Evolutionary conservation across 2,888 invertebrate genomes (phyloP).

Genomic region (Nomada goodeniana): DNA sequence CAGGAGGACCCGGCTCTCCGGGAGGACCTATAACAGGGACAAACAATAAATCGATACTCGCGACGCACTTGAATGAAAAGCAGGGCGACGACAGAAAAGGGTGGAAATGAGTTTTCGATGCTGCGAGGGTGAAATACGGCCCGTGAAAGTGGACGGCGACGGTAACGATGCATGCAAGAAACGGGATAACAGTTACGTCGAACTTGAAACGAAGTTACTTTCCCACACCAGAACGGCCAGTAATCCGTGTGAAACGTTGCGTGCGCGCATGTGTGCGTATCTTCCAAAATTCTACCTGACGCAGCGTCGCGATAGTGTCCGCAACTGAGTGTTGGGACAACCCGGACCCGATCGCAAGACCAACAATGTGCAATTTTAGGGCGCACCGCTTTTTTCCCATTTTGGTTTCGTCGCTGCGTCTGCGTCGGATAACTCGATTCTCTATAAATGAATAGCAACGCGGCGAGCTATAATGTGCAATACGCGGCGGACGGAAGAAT

Average conservation of each 20-base stretch:
- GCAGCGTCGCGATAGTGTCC: too few relatives aligned
- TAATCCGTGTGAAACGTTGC: constrained; percentile 10
- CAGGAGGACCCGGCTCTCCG: constrained; percentile 93
- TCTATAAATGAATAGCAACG: constrained; percentile 23
- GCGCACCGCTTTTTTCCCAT: background rate
- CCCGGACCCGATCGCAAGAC: background rate
- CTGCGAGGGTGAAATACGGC: constrained; percentile 25
- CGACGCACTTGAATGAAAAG: constrained; percentile 13
- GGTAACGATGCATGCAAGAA: constrained; percentile 13
- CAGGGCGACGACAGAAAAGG: background rate
- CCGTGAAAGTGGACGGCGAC: constrained; percentile 15
- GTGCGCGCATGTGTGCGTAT: background rate
- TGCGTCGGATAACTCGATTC: constrained; percentile 26
- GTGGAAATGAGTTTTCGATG: constrained; percentile 58
- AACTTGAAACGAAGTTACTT: constrained; percentile 55
- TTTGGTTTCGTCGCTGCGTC: constrained; percentile 14
- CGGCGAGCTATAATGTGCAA: background rate
- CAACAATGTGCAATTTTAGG: background rate
- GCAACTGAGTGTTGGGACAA: background rate
- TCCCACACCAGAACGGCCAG: background rate
- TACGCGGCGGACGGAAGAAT: constrained; percentile 20
- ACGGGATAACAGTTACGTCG: constrained; percentile 31
- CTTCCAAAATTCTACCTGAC: too few relatives aligned
- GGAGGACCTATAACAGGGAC: constrained; percentile 86
- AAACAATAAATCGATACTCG: constrained; percentile 34